Conservation (phyloP, 2,888 invertebrate species). For the Folsomia candida region DNA sequence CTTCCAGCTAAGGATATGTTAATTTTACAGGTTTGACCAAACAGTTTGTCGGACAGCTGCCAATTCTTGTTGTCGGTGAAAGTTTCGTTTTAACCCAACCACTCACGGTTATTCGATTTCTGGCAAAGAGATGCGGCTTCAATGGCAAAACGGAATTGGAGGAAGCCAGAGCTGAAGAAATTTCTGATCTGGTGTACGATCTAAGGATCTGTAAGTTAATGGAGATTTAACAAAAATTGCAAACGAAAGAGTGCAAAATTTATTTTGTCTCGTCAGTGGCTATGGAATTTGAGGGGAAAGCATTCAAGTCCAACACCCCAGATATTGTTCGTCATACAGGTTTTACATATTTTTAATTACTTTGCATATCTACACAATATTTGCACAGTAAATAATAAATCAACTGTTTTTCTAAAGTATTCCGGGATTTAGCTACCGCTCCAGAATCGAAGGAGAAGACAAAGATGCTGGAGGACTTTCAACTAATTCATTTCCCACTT, state of each 20-base stretch:
- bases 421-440: too few relatives aligned
- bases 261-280: neutral
- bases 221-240: neutral
- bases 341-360: too few relatives aligned
- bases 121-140: neutral
- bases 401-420: too few relatives aligned
- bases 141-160: neutral
- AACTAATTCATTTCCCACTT: too few relatives aligned
- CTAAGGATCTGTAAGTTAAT: conserved; percentile 15
- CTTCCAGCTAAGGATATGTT: neutral
- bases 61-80: neutral
- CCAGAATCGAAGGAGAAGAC: too few relatives aligned
- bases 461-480: too few relatives aligned
- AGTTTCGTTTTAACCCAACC: neutral
- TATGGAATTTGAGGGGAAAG: neutral
- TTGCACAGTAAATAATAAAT: too few relatives aligned
- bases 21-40: neutral
- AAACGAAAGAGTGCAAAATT: neutral
- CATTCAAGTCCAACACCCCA: conserved; percentile 10
- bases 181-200: conserved; percentile 25
- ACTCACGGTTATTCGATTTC: neutral
- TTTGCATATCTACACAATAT: too few relatives aligned
- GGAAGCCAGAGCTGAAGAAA: conserved; percentile 15
- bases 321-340: conserved; percentile 30
- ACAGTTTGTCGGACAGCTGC: conserved; percentile 3